Evolutionary conservation across 2,113 vertebrate species (phyloP), one percentile per base, ranked within the genome.

Genomic region (Shinisaurus crocodilurus): DNA sequence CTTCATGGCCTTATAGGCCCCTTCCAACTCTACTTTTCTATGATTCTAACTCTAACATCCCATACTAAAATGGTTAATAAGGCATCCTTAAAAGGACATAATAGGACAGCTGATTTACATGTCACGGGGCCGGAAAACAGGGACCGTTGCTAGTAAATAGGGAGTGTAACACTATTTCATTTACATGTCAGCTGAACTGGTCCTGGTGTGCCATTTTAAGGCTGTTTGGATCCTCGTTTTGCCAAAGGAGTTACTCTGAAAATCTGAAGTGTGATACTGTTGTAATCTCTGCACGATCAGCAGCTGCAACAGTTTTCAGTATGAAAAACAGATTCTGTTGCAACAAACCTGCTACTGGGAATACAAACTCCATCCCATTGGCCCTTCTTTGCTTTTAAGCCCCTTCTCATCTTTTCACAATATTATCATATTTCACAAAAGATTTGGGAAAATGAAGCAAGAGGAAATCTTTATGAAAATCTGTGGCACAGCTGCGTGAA

Each of bases 241-340:
- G 43, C 3, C 70, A n/a, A 86, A 87, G 54, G 63, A 90, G 34
- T 82, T 43, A 25, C 77, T 95, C 93, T 94, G 86, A 92, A 93
- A 94, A 79, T 63, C 6, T 48, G 15, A 6, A 45, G 13, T 8
- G 87, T 85, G 84, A 72, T 57, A 65, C 80, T 76, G 80, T 82
- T 80, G 54, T 75, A 90, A 84, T 88, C 93, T 93, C 74, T 67
- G 4, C 89, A 86, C 34, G 77, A 95, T 93, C 92, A 85, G 83
- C 87, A 77, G 85, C 88, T 2, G 12, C 54, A 88, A 86, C 77
- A 90, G 88, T 88, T 96, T 93, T 89, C 37, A 50, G 86, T 88
- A 96, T 95, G 91, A 92, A 95, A 96, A 96, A 0, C 93, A 94
- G 80, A 93, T 77, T 88, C 79, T 8, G 7, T 15, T 69, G 92